phyloP scores from a whole-genome alignment of 2,797 vertebrate species.

The Gallinago nigripennis region DNA sequence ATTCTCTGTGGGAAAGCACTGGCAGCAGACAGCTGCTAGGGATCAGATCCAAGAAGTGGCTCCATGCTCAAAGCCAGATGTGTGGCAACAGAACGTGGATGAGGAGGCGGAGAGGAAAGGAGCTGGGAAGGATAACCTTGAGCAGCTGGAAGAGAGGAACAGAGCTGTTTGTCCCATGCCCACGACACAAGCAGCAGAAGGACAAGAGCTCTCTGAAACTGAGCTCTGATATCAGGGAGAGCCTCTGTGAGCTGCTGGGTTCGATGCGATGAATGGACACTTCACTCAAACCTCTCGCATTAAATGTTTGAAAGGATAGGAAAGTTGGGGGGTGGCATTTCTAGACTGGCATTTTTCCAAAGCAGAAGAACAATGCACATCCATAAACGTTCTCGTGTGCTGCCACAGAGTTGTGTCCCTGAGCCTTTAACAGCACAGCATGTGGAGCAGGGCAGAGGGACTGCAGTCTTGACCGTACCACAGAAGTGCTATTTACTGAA shows the following conservation, averaged over 20 bases:
- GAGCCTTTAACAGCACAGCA: not conserved
- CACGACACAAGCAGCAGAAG: not conserved
- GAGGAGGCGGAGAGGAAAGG: conserved; percentile 11
- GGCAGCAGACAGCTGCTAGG: conserved; percentile 57
- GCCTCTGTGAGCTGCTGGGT: not conserved
- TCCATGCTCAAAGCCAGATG: conserved; percentile 62
- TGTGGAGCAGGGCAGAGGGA: not conserved
- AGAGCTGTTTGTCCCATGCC: not conserved
- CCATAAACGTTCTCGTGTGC: not conserved
- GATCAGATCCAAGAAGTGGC: conserved; percentile 57
- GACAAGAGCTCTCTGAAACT: not conserved
- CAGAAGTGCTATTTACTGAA: not conserved
- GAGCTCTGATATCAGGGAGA: not conserved
- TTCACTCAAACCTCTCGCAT: not conserved
- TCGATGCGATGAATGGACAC: not conserved
- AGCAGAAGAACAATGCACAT: not conserved
- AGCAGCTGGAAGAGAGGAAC: not conserved
- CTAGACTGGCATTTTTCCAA: not conserved
- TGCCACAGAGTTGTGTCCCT: not conserved
- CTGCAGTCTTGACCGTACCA: not conserved
- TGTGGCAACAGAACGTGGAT: conserved; percentile 21
- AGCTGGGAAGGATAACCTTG: conserved; percentile 34
- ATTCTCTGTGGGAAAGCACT: conserved; percentile 32
- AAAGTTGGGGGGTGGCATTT: not conserved
- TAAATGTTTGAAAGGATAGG: not conserved